These are phyloP conservation scores for Melolontha melolontha DNA, from an alignment of 2,888 invertebrate species.

Conservation along the genomic window DNA sequence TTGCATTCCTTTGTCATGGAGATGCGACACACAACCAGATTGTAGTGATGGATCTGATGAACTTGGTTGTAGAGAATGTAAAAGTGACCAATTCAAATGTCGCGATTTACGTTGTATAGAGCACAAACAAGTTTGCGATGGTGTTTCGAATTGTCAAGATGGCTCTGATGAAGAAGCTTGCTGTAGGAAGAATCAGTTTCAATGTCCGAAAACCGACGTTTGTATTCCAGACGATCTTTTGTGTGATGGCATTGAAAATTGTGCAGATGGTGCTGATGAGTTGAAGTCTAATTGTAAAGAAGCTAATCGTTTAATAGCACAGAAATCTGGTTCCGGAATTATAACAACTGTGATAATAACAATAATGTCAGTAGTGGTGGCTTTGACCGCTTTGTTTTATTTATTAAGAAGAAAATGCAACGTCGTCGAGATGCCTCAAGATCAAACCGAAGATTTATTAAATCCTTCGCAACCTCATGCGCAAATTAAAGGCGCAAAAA, in stretches of 20 bases:
- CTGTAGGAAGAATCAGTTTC: slow-evolving; percentile 75
- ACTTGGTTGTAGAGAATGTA: slow-evolving; percentile 78
- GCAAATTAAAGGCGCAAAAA: slow-evolving; percentile 54
- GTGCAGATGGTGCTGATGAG: slow-evolving; percentile 87
- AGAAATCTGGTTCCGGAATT: slow-evolving; percentile 45
- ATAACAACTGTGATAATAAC: slow-evolving; percentile 69
- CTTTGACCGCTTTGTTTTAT: slow-evolving; percentile 60
- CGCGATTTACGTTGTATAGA: slow-evolving; percentile 63
- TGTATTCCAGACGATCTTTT: slow-evolving; percentile 77
- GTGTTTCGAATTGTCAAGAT: slow-evolving; percentile 73
- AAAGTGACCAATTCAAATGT: slow-evolving; percentile 76
- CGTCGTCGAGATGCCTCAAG: slow-evolving; percentile 64
- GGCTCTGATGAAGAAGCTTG: slow-evolving; percentile 77
- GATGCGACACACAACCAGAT: slow-evolving; percentile 85
- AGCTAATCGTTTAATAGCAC: slow-evolving; percentile 60
- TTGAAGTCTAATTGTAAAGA: slow-evolving; percentile 72
- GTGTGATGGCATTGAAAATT: slow-evolving; percentile 84
- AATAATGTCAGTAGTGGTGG: slow-evolving; percentile 69
- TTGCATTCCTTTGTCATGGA: slow-evolving; percentile 78
- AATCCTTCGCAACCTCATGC: slow-evolving; percentile 67
- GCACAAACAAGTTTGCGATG: slow-evolving; percentile 51
- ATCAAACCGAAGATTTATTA: slow-evolving; percentile 76
- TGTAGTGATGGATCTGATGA: slow-evolving; percentile 89
- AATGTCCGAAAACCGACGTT: slow-evolving; percentile 78
- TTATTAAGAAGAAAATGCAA: slow-evolving; percentile 53